Conservation (phyloP, 2,797 vertebrate species). For the Esox lucius region DNA sequence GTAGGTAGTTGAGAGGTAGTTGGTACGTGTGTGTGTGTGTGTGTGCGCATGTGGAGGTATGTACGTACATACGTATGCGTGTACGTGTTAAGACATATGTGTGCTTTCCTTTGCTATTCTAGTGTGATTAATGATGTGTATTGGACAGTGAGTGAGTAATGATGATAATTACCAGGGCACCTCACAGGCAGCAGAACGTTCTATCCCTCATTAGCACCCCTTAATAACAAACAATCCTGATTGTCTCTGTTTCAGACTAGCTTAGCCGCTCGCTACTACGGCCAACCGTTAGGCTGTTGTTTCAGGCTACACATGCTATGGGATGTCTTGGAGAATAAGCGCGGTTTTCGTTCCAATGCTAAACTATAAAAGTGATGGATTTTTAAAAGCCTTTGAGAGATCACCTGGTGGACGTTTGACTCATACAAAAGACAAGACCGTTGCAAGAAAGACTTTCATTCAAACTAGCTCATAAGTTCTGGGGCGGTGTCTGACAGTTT, state of each 20-base stretch:
- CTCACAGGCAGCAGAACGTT: not conserved
- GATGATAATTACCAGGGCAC: not conserved
- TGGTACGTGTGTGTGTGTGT: slow-evolving; percentile 3
- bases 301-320: too few relatives aligned
- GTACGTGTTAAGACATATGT: not conserved
- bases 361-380: not conserved
- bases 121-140: not conserved
- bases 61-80: not conserved
- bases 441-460: not conserved
- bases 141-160: slow-evolving; percentile 7
- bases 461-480: not conserved
- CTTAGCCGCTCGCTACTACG: not conserved
- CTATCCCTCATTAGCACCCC: not conserved
- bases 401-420: slow-evolving; percentile 38
- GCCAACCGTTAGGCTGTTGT: not conserved
- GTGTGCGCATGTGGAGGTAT: slow-evolving; percentile 2
- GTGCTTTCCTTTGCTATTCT: not conserved
- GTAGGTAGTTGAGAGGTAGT: too few relatives aligned
- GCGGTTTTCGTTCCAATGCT: not conserved
- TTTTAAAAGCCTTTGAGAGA: not conserved
- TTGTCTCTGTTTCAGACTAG: not conserved
- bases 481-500: not conserved
- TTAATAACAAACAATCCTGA: not conserved
- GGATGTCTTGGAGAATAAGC: not conserved
- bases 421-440: not conserved